phyloP scores from a whole-genome alignment of 1,140 invertebrate species.

The Heterodera schachtii region DNA sequence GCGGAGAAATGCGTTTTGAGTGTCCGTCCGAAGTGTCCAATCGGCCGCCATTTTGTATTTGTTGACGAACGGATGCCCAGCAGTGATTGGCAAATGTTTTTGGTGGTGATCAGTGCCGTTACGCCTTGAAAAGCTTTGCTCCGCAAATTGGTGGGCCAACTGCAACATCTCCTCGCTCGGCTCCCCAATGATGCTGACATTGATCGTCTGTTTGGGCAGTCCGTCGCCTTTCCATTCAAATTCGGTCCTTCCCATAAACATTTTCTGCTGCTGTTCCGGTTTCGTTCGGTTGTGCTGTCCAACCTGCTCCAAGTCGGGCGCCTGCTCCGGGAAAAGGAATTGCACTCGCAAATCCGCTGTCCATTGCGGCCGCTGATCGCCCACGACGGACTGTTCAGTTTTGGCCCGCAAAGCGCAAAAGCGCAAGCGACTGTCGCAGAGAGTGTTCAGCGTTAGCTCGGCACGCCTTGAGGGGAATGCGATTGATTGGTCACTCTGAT shows the following conservation, averaged over 20 bases:
- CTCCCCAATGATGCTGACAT: background rate
- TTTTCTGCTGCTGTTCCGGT: background rate
- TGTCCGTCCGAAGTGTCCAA: slow-evolving; percentile 22
- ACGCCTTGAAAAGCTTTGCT: background rate
- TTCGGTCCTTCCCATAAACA: background rate
- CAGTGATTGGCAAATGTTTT: background rate
- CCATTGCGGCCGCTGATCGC: background rate
- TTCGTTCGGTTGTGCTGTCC: background rate
- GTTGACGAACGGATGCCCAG: slow-evolving; percentile 39
- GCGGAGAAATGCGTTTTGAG: slow-evolving; percentile 28
- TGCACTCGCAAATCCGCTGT: background rate
- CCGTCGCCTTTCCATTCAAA: background rate
- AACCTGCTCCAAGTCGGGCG: slow-evolving; percentile 5
- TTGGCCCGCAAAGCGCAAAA: background rate
- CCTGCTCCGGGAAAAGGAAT: background rate
- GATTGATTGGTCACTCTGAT: too few species aligned
- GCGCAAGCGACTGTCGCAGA: background rate
- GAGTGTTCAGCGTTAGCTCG: background rate
- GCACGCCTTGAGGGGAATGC: background rate
- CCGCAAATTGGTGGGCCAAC: slow-evolving; percentile 10
- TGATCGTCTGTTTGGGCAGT: background rate
- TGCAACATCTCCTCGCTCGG: background rate
- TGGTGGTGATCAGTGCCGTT: slow-evolving; percentile 5
- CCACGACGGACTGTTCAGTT: background rate
- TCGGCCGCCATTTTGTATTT: slow-evolving; percentile 38